Percentiles rank a stretch among this genome's conserved stretches.
phyloP scores from a whole-genome alignment of 2,888 invertebrate species.

The Perizoma affinitatum region DNA sequence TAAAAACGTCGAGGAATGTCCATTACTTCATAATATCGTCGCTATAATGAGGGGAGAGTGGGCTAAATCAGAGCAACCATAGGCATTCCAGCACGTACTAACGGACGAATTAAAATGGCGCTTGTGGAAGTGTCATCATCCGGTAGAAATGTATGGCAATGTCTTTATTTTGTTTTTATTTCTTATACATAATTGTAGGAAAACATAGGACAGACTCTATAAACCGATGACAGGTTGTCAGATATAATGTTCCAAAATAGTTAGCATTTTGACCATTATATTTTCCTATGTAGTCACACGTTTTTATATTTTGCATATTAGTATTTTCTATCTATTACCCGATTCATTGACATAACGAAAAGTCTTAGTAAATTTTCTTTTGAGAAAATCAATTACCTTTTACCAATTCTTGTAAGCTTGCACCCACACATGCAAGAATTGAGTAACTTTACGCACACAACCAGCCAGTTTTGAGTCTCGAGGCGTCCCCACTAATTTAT shows the following conservation, averaged over 20 bases:
- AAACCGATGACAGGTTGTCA: too few relatives aligned
- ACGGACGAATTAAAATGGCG: constrained; percentile 41
- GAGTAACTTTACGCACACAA: constrained; percentile 54
- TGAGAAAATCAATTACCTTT: constrained; percentile 6
- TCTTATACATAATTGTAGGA: too few relatives aligned
- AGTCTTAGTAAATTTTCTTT: not conserved
- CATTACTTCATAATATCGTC: constrained; percentile 69
- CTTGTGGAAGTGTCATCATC: constrained; percentile 16
- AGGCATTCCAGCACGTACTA: constrained; percentile 64
- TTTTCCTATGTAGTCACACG: too few relatives aligned
- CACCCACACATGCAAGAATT: constrained; percentile 37
- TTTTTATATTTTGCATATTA: too few relatives aligned
- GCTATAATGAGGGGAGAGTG: constrained; percentile 68
- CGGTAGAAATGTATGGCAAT: constrained; percentile 4
- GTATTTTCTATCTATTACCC: too few relatives aligned
- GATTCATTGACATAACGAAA: too few relatives aligned
- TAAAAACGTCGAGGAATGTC: constrained; percentile 58
- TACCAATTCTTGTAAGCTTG: constrained; percentile 19
- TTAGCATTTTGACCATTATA: too few relatives aligned
- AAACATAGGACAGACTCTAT: too few relatives aligned
- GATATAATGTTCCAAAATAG: too few relatives aligned
- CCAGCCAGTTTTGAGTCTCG: constrained; percentile 63
- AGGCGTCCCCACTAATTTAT: constrained; percentile 84
- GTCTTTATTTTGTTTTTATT: not conserved
- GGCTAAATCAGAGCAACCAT: constrained; percentile 57